Conservation (phyloP, 1,140 invertebrate species). For the Saccostrea glomerata region DNA sequence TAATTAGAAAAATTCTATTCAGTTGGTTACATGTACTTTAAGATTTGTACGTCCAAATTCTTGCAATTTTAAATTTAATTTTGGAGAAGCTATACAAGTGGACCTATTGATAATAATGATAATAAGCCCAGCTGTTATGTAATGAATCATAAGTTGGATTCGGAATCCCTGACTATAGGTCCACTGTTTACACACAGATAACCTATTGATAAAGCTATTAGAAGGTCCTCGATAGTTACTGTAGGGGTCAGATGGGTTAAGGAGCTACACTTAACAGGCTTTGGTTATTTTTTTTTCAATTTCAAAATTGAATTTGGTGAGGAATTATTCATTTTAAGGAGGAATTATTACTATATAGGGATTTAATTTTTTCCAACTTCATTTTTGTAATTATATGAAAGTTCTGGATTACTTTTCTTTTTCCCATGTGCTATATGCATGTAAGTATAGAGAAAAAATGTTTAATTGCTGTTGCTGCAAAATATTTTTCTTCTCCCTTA, state of each 20-base stretch:
- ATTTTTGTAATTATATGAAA: background rate
- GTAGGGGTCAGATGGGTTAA: background rate
- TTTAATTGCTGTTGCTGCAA: background rate
- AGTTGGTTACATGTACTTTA: too few species aligned
- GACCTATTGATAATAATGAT: slow-evolving; percentile 10
- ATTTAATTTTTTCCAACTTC: background rate
- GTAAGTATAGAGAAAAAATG: background rate
- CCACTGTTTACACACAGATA: slow-evolving; percentile 5
- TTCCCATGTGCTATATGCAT: background rate
- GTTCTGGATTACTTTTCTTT: background rate
- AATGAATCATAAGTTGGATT: slow-evolving; percentile 1
- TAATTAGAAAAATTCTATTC: too few species aligned
- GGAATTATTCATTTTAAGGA: background rate
- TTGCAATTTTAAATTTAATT: too few species aligned
- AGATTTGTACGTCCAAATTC: too few species aligned
- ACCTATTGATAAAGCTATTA: slow-evolving; percentile 2
- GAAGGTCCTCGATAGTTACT: background rate
- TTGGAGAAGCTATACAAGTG: background rate
- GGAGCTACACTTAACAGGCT: background rate
- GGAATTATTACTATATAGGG: background rate
- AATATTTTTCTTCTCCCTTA: too few species aligned
- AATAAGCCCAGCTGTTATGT: background rate
- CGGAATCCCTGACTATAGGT: background rate
- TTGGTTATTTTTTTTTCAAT: background rate
- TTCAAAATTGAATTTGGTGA: background rate